A percentile compares a stretch with the other conserved stretches of the same genome.
Conservation (phyloP, 2,113 vertebrate genomes). For the Albula glossodonta region DNA sequence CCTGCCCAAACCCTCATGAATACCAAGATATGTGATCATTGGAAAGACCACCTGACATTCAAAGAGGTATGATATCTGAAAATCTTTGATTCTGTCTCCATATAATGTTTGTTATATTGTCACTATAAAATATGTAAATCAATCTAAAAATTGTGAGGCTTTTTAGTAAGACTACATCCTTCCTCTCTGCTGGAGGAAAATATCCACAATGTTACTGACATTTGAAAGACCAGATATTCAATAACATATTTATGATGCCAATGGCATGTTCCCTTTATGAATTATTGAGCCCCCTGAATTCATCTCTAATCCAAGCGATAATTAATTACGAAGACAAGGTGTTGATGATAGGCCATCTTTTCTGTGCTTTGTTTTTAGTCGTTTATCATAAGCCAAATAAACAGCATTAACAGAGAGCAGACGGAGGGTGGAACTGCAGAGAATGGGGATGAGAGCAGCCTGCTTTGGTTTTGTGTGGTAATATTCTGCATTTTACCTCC, state of each 20-base stretch:
- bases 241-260: constrained; percentile 20
- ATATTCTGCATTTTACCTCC: not conserved
- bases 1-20: not conserved
- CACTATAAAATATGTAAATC: not conserved
- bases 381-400: not conserved
- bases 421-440: not conserved
- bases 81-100: too few relatives aligned
- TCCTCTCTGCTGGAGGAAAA: not conserved
- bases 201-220: not conserved
- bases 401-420: not conserved
- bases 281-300: constrained; percentile 16
- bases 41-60: not conserved
- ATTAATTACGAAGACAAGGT: constrained; percentile 30
- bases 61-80: not conserved
- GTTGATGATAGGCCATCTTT: not conserved
- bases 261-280: constrained; percentile 18
- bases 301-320: constrained; percentile 21
- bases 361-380: not conserved
- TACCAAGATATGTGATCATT: not conserved
- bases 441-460: not conserved
- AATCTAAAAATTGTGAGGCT: not conserved
- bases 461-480: not conserved
- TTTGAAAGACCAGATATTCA: constrained; percentile 21
- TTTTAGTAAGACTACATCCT: not conserved
- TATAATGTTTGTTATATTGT: not conserved